Conservation (phyloP, 2,888 invertebrate species). For the Drosophila anomalata region DNA sequence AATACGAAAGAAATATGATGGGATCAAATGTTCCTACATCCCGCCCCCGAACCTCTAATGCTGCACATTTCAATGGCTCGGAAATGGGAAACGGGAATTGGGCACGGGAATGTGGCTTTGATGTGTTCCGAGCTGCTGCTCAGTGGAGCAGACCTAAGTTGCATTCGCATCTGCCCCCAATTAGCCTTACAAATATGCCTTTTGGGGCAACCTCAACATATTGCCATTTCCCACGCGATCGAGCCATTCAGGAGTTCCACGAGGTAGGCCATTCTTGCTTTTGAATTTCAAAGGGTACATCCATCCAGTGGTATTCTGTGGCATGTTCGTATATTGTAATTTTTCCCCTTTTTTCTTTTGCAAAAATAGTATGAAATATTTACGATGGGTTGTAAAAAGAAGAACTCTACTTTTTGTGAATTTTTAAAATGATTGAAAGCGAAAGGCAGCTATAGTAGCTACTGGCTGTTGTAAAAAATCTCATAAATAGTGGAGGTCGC, state of each 20-base stretch:
- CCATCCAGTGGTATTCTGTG: neutral
- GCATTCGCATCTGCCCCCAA: slow-evolving; percentile 20
- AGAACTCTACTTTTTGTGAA: neutral
- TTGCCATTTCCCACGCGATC: slow-evolving; percentile 43
- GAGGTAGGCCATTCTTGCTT: neutral
- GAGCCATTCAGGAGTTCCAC: slow-evolving; percentile 10
- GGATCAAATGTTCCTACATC: slow-evolving; percentile 21
- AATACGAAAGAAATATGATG: slow-evolving; percentile 21
- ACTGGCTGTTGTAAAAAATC: neutral
- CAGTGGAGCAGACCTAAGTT: slow-evolving; percentile 28
- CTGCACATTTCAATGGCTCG: slow-evolving; percentile 39
- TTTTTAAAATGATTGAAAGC: neutral
- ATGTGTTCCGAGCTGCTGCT: slow-evolving; percentile 29
- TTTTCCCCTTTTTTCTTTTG: neutral
- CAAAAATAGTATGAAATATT: neutral
- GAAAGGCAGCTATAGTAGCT: neutral
- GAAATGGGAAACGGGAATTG: slow-evolving; percentile 12
- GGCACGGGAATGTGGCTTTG: slow-evolving; percentile 26
- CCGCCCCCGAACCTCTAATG: slow-evolving; percentile 5
- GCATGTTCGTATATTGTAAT: neutral
- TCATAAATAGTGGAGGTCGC: neutral
- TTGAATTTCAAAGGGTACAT: neutral
- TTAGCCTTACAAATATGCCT: slow-evolving; percentile 44
- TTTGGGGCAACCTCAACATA: slow-evolving; percentile 10
- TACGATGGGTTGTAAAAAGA: neutral